phyloP scores from a whole-genome alignment of 1,140 invertebrate genomes.

The Nephotettix cincticeps region DNA sequence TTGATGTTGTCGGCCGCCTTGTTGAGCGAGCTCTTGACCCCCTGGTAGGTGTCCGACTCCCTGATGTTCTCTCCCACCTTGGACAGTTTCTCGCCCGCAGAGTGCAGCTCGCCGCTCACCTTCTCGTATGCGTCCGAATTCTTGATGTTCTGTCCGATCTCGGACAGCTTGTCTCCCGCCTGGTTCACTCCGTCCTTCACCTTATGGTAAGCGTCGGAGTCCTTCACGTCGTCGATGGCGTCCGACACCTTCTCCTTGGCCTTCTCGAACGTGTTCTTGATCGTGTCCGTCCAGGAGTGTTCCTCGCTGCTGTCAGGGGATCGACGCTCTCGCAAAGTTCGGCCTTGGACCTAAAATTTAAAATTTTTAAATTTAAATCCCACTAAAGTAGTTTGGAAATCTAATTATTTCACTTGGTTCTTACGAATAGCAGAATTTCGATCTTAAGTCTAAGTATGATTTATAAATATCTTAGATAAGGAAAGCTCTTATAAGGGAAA shows the following conservation, averaged over 20 bases:
- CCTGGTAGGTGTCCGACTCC: not conserved
- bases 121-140: slow-evolving; percentile 7
- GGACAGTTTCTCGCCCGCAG: not conserved
- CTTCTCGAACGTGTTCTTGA: not conserved
- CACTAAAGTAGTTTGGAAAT: too few relatives aligned
- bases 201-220: not conserved
- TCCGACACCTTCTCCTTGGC: not conserved
- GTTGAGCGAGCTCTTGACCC: not conserved
- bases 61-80: not conserved
- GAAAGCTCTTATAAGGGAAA: too few relatives aligned
- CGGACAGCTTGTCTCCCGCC: not conserved
- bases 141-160: slow-evolving; percentile 6
- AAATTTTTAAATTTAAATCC: too few relatives aligned
- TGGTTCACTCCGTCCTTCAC: not conserved
- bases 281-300: not conserved
- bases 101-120: slow-evolving; percentile 2
- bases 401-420: too few relatives aligned
- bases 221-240: not conserved
- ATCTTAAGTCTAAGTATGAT: too few relatives aligned
- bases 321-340: not conserved
- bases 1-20: slow-evolving; percentile 15
- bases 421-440: too few relatives aligned
- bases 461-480: too few relatives aligned
- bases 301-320: slow-evolving; percentile 23
- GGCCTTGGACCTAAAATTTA: slow-evolving; percentile 18